These are phyloP conservation scores for Andrena flavipes DNA, from an alignment of 2,888 invertebrate genomes.

Conservation along the genomic window DNA sequence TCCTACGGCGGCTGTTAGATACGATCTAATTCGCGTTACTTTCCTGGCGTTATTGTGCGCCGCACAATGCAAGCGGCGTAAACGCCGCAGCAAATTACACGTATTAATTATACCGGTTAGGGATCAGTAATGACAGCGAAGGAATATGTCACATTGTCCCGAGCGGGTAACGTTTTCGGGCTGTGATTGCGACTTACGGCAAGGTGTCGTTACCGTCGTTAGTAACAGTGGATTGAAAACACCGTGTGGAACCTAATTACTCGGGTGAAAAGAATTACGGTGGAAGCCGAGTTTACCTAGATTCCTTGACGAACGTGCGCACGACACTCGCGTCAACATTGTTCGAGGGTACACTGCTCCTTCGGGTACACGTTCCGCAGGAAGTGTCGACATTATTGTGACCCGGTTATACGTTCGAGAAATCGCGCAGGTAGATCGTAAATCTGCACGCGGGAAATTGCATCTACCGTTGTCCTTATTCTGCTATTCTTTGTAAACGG, in stretches of 20 bases:
- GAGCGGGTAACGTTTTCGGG: background rate
- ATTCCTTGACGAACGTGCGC: slow-evolving; percentile 44
- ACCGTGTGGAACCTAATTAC: slow-evolving; percentile 35
- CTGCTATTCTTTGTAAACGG: slow-evolving; percentile 35
- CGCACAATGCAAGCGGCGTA: slow-evolving; percentile 19
- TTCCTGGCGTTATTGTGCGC: slow-evolving; percentile 47
- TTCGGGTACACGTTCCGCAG: slow-evolving; percentile 55
- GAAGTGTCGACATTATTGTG: slow-evolving; percentile 63
- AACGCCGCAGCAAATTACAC: slow-evolving; percentile 33
- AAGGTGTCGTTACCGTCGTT: slow-evolving; percentile 29
- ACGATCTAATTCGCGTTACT: slow-evolving; percentile 63
- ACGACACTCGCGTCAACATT: slow-evolving; percentile 50
- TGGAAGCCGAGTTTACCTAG: slow-evolving; percentile 39
- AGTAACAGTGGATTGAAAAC: slow-evolving; percentile 9
- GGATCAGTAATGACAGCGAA: slow-evolving; percentile 27
- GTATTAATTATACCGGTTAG: slow-evolving; percentile 29
- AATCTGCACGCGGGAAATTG: slow-evolving; percentile 61
- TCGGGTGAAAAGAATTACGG: slow-evolving; percentile 42
- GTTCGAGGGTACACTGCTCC: slow-evolving; percentile 30
- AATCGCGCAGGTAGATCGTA: slow-evolving; percentile 54
- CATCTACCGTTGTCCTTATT: slow-evolving; percentile 48
- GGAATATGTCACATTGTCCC: background rate
- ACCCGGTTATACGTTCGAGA: slow-evolving; percentile 60
- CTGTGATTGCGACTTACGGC: background rate
- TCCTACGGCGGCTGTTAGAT: slow-evolving; percentile 11